These are phyloP conservation scores for Synergus itoensis DNA, from an alignment of 2,888 invertebrate species.

Conservation along the genomic window DNA sequence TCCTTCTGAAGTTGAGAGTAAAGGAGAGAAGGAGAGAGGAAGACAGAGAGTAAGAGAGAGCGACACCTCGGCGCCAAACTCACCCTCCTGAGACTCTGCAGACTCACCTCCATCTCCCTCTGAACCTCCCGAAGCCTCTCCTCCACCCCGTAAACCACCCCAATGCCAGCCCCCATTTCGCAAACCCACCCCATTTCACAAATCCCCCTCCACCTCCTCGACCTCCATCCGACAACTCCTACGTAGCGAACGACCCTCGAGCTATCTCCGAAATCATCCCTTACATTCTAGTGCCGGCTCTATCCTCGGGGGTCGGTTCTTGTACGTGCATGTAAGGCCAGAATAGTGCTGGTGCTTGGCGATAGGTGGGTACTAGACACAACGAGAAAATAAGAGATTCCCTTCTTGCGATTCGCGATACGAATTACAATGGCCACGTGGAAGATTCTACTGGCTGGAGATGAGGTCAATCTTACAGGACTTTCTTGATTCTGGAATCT, in stretches of 20 bases:
- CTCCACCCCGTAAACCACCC: constrained; percentile 64
- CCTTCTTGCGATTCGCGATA: constrained; percentile 64
- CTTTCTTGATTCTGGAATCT: constrained; percentile 11
- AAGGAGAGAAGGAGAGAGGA: constrained; percentile 45
- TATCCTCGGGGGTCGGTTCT: constrained; percentile 65
- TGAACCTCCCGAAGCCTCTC: constrained; percentile 40
- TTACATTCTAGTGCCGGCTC: constrained; percentile 73
- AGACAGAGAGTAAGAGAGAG: constrained; percentile 66
- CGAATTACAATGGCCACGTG: constrained; percentile 69
- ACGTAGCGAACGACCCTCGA: constrained; percentile 74
- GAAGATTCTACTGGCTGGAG: not conserved
- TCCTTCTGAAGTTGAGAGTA: constrained; percentile 13
- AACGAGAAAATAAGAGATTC: constrained; percentile 72
- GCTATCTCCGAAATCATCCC: constrained; percentile 78
- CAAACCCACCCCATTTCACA: constrained; percentile 64
- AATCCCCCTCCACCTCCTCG: constrained; percentile 53
- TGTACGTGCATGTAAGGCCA: constrained; percentile 43
- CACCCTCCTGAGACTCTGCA: constrained; percentile 76
- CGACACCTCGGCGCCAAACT: constrained; percentile 78
- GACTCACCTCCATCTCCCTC: constrained; percentile 72
- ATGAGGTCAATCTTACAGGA: constrained; percentile 11
- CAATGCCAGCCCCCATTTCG: constrained; percentile 69
- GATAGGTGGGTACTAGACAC: constrained; percentile 67
- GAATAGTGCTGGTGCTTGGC: constrained; percentile 50
- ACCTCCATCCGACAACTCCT: constrained; percentile 72